Evolutionary conservation across 2,797 vertebrate species (phyloP).

Genomic region (Sciurus vulgaris): DNA sequence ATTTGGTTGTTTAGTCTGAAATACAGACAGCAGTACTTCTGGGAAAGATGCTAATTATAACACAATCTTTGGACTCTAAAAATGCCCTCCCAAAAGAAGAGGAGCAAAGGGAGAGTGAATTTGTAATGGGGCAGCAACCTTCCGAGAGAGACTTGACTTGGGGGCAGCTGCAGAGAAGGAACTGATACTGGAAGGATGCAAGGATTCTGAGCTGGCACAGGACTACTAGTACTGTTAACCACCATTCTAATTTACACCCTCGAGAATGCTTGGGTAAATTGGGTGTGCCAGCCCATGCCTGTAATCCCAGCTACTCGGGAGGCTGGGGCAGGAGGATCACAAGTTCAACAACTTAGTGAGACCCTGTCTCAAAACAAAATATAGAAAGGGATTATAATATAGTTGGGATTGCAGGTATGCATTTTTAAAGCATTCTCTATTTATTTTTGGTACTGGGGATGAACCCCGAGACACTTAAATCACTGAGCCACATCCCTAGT

Average conservation of each 20-base stretch:
- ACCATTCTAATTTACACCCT: neutral
- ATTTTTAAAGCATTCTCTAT: neutral
- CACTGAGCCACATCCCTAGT: too few relatives aligned
- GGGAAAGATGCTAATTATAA: neutral
- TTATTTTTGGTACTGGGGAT: neutral
- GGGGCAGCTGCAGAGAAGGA: neutral
- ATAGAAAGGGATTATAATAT: too few relatives aligned
- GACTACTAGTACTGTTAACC: neutral
- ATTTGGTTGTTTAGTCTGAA: neutral
- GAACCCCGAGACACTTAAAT: too few relatives aligned
- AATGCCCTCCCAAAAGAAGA: neutral
- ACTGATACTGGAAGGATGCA: neutral
- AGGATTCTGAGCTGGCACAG: accelerated
- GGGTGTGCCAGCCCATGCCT: too few relatives aligned
- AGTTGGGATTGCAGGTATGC: neutral
- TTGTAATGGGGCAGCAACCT: neutral
- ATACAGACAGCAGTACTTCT: neutral
- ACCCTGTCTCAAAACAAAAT: too few relatives aligned
- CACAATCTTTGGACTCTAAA: neutral
- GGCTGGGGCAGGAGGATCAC: too few relatives aligned
- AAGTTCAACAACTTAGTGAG: too few relatives aligned
- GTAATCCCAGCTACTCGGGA: too few relatives aligned
- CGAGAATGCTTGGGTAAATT: neutral
- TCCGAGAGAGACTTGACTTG: neutral
- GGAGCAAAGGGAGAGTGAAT: neutral